These are phyloP conservation scores for Acipenser oxyrinchus DNA, from an alignment of 2,797 vertebrate genomes.

Conservation along the genomic window DNA sequence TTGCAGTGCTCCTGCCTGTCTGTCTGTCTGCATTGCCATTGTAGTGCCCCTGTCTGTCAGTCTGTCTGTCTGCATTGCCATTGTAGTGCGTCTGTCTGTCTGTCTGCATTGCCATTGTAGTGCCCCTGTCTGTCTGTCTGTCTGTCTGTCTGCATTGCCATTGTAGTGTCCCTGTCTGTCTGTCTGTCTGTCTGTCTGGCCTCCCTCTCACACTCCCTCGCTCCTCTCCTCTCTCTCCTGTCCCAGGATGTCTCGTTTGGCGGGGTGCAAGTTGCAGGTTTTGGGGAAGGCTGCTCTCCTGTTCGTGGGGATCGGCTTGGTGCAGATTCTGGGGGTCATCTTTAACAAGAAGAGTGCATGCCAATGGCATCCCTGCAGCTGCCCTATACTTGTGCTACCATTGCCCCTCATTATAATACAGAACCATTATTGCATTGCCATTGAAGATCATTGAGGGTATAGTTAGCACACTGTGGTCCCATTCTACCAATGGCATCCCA, in stretches of 20 bases:
- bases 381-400: too few species aligned
- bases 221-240: neutral
- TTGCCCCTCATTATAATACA: neutral
- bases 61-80: too few species aligned
- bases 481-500: neutral
- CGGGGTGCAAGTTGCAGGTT: slow-evolving; percentile 52
- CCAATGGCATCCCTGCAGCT: too few species aligned
- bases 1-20: neutral
- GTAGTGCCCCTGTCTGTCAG: too few species aligned
- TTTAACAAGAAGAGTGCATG: slow-evolving; percentile 68
- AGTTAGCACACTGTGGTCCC: neutral
- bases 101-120: too few species aligned
- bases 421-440: neutral
- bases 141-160: neutral
- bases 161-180: neutral
- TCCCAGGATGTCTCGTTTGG: slow-evolving; percentile 60
- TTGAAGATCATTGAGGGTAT: neutral
- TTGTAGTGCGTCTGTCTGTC: too few species aligned
- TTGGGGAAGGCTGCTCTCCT: slow-evolving; percentile 69
- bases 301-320: slow-evolving; percentile 69
- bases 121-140: too few species aligned
- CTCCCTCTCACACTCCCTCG: slow-evolving; percentile 4
- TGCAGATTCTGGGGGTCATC: slow-evolving; percentile 73
- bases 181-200: too few species aligned
- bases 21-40: too few species aligned